phyloP scores from a whole-genome alignment of 1,140 invertebrate species.

The Asobara japonica region DNA sequence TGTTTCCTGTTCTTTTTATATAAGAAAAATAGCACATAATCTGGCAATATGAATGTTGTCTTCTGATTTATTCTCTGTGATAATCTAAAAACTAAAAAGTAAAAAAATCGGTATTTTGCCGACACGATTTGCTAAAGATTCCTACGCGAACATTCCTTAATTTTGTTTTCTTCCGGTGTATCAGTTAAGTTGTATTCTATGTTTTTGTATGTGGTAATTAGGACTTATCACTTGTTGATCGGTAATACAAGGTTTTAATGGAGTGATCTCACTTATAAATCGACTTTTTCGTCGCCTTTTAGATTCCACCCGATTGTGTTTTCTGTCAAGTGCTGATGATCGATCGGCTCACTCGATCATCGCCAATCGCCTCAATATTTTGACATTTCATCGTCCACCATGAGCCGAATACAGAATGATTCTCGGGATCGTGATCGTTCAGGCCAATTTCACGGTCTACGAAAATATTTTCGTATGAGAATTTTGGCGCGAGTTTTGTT shows the following conservation, averaged over 20 bases:
- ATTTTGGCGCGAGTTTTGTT: neutral
- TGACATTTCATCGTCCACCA: constrained; percentile 19
- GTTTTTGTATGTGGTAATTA: too few species aligned
- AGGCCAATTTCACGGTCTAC: neutral
- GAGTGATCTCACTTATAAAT: too few species aligned
- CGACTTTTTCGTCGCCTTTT: neutral
- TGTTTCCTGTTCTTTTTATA: too few species aligned
- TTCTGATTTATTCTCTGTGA: too few species aligned
- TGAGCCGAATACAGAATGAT: constrained; percentile 10
- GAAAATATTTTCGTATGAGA: neutral
- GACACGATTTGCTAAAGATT: too few species aligned
- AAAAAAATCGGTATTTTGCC: too few species aligned
- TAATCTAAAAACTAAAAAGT: too few species aligned
- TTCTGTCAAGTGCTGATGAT: neutral
- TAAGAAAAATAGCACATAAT: too few species aligned
- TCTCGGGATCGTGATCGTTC: constrained; percentile 43
- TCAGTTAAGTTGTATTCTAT: too few species aligned
- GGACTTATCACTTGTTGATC: constrained; percentile 37
- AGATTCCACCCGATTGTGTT: neutral
- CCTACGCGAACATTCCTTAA: too few species aligned
- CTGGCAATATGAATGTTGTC: too few species aligned
- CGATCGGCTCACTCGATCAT: constrained; percentile 5
- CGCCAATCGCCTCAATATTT: constrained; percentile 30
- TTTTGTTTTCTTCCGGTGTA: too few species aligned
- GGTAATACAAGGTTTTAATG: neutral